A percentile compares a stretch with the other conserved stretches of the same genome.
Conservation (phyloP, 1,140 invertebrate genomes). For the Sipha flava region DNA sequence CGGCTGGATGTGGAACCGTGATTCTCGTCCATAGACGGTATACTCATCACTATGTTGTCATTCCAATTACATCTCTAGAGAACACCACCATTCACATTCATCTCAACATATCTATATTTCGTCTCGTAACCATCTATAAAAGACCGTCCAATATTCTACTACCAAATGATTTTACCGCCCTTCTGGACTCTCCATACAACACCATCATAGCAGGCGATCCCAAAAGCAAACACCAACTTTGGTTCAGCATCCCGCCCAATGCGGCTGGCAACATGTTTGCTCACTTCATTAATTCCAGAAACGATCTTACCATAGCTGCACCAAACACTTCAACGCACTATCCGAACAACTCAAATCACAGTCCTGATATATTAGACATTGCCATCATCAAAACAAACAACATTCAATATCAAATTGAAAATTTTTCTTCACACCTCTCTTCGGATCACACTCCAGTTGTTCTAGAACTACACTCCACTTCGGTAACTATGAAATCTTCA, state of each 20-base stretch:
- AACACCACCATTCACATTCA: no score
- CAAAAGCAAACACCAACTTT: not conserved
- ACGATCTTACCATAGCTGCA: not conserved
- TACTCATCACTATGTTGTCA: no score
- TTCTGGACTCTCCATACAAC: no score
- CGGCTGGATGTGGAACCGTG: no score
- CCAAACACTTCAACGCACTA: not conserved
- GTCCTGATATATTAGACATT: not conserved
- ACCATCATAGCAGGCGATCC: not conserved
- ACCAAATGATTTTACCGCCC: no score
- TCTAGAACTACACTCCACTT: not conserved
- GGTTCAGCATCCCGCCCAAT: not conserved
- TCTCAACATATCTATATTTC: no score
- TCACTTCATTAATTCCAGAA: not conserved
- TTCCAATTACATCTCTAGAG: no score
- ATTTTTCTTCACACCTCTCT: not conserved
- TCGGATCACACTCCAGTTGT: not conserved
- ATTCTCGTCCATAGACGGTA: no score
- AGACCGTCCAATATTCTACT: no score
- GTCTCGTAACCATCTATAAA: no score
- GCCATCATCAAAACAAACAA: not conserved
- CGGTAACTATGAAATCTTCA: not conserved
- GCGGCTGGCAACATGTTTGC: not conserved
- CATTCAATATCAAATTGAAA: not conserved
- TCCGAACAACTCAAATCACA: not conserved